A percentile compares a stretch with the other conserved stretches of the same genome.
Evolutionary conservation across 2,113 vertebrate genomes (phyloP).

Genomic region (Sturnus vulgaris): DNA sequence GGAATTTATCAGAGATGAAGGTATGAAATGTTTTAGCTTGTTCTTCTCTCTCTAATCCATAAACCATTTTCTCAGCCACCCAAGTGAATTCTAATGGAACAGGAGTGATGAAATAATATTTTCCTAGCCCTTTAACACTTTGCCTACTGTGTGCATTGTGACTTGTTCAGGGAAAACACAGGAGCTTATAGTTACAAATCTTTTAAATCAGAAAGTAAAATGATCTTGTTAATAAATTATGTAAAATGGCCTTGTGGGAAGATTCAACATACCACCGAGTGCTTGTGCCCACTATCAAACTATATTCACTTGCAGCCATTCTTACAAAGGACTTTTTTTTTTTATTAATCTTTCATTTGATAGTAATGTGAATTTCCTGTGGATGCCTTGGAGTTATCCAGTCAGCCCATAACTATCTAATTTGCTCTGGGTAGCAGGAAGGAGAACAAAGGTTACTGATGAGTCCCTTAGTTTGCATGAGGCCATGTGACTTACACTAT

Average conservation of each 20-base stretch:
- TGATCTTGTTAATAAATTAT: conserved; percentile 60
- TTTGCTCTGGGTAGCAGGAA: conserved; percentile 13
- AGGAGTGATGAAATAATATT: conserved; percentile 87
- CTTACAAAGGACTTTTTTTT: conserved; percentile 6
- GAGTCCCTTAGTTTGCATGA: background rate
- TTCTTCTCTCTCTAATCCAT: conserved; percentile 87
- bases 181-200: conserved; percentile 63
- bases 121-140: conserved; percentile 84
- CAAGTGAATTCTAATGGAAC: conserved; percentile 91
- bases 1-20: conserved; percentile 89
- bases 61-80: conserved; percentile 88
- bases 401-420: background rate
- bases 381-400: conserved; percentile 36
- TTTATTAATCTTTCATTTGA: background rate
- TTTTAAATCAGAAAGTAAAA: conserved; percentile 65
- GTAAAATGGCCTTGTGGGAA: conserved; percentile 63
- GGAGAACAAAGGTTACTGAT: conserved; percentile 23
- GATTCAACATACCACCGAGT: conserved; percentile 34
- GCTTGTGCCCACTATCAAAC: conserved; percentile 35
- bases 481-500: background rate
- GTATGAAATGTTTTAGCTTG: conserved; percentile 89
- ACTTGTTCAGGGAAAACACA: conserved; percentile 60
- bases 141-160: conserved; percentile 75
- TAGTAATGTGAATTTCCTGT: conserved; percentile 33
- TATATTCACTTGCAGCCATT: background rate